These are phyloP conservation scores for Trachelus troglodyta DNA, from an alignment of 2,888 invertebrate species.

Conservation along the genomic window DNA sequence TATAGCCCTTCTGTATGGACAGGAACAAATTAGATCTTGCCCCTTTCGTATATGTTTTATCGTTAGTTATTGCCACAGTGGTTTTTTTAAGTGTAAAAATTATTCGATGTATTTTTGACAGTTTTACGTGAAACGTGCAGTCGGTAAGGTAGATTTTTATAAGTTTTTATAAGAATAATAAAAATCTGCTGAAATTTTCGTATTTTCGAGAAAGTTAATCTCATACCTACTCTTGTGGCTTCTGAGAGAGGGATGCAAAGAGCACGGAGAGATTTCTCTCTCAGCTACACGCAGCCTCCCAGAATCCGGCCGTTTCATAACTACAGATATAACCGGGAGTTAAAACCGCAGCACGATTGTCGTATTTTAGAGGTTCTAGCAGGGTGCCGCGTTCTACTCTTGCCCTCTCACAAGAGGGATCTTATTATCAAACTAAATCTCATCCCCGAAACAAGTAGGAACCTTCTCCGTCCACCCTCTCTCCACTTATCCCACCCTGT, in stretches of 20 bases:
- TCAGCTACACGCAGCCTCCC: constrained; percentile 23
- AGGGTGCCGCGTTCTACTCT: constrained; percentile 23
- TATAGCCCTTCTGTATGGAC: constrained; percentile 47
- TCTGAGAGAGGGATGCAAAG: no score
- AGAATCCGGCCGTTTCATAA: constrained; percentile 62
- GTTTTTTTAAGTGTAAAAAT: no score
- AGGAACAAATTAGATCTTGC: constrained; percentile 66
- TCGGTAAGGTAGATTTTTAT: no score
- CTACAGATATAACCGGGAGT: constrained; percentile 62
- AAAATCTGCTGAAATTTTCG: no score
- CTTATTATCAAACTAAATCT: constrained; percentile 64
- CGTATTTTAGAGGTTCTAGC: constrained; percentile 58
- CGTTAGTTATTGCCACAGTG: constrained; percentile 32
- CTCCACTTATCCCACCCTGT: no score
- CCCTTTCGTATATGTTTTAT: constrained; percentile 65
- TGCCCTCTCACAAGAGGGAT: constrained; percentile 45
- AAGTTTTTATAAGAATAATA: no score
- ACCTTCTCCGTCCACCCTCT: no score
- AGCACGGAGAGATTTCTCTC: no score
- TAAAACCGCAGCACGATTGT: constrained; percentile 65
- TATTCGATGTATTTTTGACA: no score
- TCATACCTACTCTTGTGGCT: no score
- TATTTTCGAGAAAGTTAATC: no score
- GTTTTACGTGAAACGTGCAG: no score
- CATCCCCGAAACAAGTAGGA: constrained; percentile 52